Base-by-base conservation (phyloP, 1,140 invertebrate genomes). In the Mylabris phalerata region DNA sequence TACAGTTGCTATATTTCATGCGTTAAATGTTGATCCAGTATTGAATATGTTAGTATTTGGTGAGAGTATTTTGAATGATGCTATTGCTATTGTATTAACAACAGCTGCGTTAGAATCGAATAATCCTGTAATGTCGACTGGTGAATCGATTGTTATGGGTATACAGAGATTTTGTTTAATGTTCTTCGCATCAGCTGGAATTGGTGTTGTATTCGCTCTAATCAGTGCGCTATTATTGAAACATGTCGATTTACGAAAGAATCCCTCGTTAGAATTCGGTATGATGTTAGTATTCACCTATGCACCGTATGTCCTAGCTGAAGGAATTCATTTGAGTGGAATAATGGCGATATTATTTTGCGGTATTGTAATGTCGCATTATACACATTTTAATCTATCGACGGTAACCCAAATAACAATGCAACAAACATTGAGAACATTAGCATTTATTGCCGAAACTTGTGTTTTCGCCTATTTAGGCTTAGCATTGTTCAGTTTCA, bases 321-420 rank as follows among this genome's bases (percentile, higher is more conserved):
- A 99, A 79, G 95, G 96, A 41, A 87, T 98, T 59, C 92, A 96
- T 76, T 77, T 98, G 40, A 97, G 93, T 68, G 93, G 92, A 57
- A 99, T 99, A 43, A 99, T 99, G 97, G 95, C 97, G 10, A 99
- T 99, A 68, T 77, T 99, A 58, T 98, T 98, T 73, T 97, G 95
- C 79, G 97, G 96, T 2, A 95, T 99, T 71, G 95, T 98, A 0
- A 99, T 99, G 97, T 98, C 95, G 1, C 97, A 99, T 75, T 99
- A 99, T 70, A 98, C 96, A 11, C 97, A 99, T 80, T 95, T 93
- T 67, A 99, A 99, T 76, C 77, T 99, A 10, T 98, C 96, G 1
- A 97, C 96, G 13, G 90, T 99, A 3, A 97, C 96, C 9, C 96
- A 99, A 79, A 97, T 99, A 6, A 98, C 96, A 2, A 97, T 99